Evolutionary conservation across 2,797 vertebrate species (phyloP), one percentile per base, ranked within the genome.

Genomic region (Tragopan temminckii): DNA sequence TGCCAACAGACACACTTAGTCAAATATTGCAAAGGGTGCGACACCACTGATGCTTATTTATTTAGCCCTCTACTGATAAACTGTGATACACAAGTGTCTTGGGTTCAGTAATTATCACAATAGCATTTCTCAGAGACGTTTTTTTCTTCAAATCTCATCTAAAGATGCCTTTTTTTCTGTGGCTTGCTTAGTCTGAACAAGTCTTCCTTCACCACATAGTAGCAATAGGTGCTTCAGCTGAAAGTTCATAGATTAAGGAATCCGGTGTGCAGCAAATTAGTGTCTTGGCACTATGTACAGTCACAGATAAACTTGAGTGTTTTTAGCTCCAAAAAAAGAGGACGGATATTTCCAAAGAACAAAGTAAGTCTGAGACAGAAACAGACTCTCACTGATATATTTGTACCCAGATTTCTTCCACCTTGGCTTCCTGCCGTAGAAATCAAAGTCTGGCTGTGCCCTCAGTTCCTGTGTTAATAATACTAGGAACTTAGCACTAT

Each of bases 51-150:
- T 74, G 48, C 43, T 80, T 79, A 16, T 16, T 85, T 91, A 76
- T 91, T 79, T 33, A 84, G n/a, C 9, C 74, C 25, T 88, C 70
- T 83, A 63, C 43, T 89, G 74, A 95, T 79, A 89, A 95, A 80
- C 84, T 63, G 52, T 67, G 27, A 66, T 38, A 78, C 38, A 29
- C 42, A 66, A 68, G 29, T 66, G n/a, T 77, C 75, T 76, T 69
- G 50, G 13, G 16, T 59, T 90, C 67, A 38, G 40, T 82, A 70
- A 89, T 80, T 67, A 78, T n/a, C 43, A 67, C 31, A 63, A 13
- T 38, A 78, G 42, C 13, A 19, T 50, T 80, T 83, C 55, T 92
- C 38, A 62, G 27, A 85, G 36, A 57, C 13, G 10, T 57, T 76
- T 40, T 80, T 77, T 69, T 7, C 23, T 50, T 25, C 63, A 40